Conservation (phyloP, 2,113 vertebrate species). For the Grammatotria lemairii region DNA sequence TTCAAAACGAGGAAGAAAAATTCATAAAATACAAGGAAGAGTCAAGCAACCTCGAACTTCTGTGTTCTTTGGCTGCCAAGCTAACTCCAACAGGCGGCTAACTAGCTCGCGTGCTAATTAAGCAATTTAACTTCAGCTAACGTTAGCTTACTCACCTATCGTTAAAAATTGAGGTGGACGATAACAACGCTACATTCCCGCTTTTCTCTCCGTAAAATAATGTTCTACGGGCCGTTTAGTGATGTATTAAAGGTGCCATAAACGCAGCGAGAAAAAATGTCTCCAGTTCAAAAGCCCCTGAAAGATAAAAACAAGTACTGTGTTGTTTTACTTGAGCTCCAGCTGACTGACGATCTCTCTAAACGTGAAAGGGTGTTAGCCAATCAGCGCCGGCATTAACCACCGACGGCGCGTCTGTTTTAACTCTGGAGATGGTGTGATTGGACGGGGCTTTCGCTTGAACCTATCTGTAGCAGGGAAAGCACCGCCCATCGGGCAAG, state of each 20-base stretch:
- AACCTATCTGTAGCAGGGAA: background rate
- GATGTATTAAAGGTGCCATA: background rate
- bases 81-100: background rate
- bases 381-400: conserved; percentile 44
- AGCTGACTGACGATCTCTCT: conserved; percentile 28
- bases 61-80: background rate
- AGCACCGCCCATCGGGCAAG: background rate
- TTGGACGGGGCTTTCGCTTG: background rate
- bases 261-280: background rate
- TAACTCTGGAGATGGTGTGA: fast-evolving
- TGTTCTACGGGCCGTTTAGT: background rate
- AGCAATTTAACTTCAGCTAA: conserved; percentile 27
- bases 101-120: conserved; percentile 11
- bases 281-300: background rate
- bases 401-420: background rate
- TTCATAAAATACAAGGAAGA: background rate
- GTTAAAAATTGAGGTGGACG: background rate
- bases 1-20: background rate
- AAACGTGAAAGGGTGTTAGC: conserved; percentile 3
- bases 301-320: conserved; percentile 14
- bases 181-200: background rate
- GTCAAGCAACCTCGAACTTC: background rate
- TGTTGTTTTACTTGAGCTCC: conserved; percentile 13
- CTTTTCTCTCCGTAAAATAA: background rate
- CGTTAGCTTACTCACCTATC: conserved; percentile 41